Base-by-base conservation (phyloP, 2,888 invertebrate species). In the Platycnemis pennipes region DNA sequence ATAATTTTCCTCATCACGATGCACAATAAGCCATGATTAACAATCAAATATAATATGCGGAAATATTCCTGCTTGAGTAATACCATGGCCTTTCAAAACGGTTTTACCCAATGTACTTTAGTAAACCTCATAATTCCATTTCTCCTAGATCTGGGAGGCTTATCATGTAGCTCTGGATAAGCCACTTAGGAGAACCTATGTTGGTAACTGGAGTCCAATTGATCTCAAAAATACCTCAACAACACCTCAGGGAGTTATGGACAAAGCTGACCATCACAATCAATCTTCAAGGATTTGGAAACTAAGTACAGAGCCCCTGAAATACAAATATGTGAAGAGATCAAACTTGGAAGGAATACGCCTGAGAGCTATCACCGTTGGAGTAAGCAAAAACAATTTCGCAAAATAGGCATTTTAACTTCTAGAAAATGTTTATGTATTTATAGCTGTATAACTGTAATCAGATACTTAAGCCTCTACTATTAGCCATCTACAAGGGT, bases 301-400 rank as follows among this genome's bases (percentile, higher is more conserved):
- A 37, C 77, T 77, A 8, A 77, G 11, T 31, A 37, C 49, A 63
- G 69, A n/a, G n/a, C 63, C 26, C 22, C 8, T 44, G 2, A 42
- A 42, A n/a, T 91, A 91, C 44, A 91, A 91, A 44, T 91, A 91
- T 69, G 44, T 91, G 16, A 91, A 91, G n/a, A 42, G 91, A 63
- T 63, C 91, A 22, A 91, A 45, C 91, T 91, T 91, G n/a, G 91
- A 91, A 16, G 91, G 91, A 44, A 91, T 91, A 44, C 44, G 44
- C 31, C 44, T 91, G 42, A 91, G 16, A 91, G 63, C 91, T 8
- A 63, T 91, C 11, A 91, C 91, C 13, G 91, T 91, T 44, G 91
- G 91, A 63, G 91, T 91, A 69, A 91, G 91, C 37, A 53, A 1
- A 87, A 31, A 44, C 45, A 0, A 19, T 77, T n/a, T 31, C n/a